Conservation (phyloP, 2,797 vertebrate species). For the Tragopan temminckii region DNA sequence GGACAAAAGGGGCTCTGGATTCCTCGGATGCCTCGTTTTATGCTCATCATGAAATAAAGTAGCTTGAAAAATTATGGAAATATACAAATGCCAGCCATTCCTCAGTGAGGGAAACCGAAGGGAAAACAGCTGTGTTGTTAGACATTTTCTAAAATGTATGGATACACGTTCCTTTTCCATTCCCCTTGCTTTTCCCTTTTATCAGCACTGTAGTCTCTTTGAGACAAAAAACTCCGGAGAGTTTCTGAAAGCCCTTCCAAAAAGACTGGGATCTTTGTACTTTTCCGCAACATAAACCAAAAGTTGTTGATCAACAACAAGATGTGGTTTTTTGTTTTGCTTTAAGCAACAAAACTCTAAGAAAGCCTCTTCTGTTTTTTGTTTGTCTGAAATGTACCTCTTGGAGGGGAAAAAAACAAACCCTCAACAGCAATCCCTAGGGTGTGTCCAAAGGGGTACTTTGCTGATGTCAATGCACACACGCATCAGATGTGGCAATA, state of each 20-base stretch:
- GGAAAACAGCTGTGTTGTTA: slow-evolving; percentile 4
- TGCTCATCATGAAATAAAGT: background rate
- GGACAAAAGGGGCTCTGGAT: background rate
- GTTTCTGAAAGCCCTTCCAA: slow-evolving; percentile 3
- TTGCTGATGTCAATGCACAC: slow-evolving; percentile 41
- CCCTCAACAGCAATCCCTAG: background rate
- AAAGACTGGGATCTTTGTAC: background rate
- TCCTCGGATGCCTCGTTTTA: background rate
- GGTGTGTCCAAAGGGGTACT: slow-evolving; percentile 32
- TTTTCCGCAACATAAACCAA: background rate
- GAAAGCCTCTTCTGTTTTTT: background rate
- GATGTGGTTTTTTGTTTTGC: background rate
- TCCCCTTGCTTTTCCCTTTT: background rate
- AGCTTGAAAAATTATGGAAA: slow-evolving; percentile 31
- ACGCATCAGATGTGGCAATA: slow-evolving; percentile 66
- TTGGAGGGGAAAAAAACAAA: background rate
- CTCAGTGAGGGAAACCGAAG: background rate
- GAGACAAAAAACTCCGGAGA: background rate
- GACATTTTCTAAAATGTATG: background rate
- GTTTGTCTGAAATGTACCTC: slow-evolving; percentile 24
- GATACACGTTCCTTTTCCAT: background rate
- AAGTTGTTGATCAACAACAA: slow-evolving; percentile 33
- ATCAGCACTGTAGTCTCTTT: background rate
- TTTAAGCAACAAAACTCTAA: slow-evolving; percentile 8
- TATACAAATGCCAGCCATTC: slow-evolving; percentile 18